Conservation (phyloP, 2,113 vertebrate species). For the Danionella cerebrum region DNA sequence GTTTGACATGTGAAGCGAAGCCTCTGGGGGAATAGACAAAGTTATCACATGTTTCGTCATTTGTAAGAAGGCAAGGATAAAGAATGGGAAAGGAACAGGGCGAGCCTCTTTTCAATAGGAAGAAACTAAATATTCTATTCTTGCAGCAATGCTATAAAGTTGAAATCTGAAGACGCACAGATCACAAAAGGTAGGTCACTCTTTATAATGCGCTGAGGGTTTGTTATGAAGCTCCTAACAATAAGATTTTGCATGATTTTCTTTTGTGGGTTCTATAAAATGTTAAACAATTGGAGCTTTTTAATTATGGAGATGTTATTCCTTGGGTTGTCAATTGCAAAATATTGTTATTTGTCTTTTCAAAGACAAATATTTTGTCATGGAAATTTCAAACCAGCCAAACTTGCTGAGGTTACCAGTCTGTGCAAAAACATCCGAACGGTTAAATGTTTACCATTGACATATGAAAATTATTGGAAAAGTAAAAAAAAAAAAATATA, state of each 20-base stretch:
- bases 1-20: neutral
- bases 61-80: neutral
- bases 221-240: neutral
- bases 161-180: neutral
- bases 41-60: neutral
- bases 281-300: no score
- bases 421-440: no score
- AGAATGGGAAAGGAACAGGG: neutral
- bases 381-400: no score
- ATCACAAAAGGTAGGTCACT: neutral
- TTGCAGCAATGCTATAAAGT: neutral
- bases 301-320: no score
- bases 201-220: neutral
- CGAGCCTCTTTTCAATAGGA: neutral
- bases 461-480: no score
- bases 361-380: no score
- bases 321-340: no score
- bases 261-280: no score
- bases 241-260: neutral
- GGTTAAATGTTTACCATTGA: no score
- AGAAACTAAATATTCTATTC: neutral
- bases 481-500: no score
- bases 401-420: no score
- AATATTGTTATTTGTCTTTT: no score
- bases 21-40: neutral